phyloP scores from a whole-genome alignment of 1,140 invertebrate species.

The Euura lappo region DNA sequence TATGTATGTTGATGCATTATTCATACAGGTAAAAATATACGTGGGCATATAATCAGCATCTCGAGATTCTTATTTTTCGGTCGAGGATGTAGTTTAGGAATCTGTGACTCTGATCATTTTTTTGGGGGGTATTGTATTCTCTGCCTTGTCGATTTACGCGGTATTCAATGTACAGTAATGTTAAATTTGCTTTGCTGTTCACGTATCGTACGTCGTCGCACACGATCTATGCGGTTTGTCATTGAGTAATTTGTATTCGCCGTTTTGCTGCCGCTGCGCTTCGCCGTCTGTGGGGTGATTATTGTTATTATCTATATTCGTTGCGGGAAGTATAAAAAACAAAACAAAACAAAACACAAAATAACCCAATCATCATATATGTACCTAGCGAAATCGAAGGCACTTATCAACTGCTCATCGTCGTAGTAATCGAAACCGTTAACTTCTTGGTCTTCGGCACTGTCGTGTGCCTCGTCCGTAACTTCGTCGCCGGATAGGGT shows the following conservation, averaged over 20 bases:
- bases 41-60: too few relatives aligned
- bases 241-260: constrained; percentile 5
- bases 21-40: too few relatives aligned
- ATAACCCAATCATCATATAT: not conserved
- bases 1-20: too few relatives aligned
- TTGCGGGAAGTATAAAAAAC: not conserved
- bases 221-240: not conserved
- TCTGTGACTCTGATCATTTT: too few relatives aligned
- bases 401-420: constrained; percentile 31
- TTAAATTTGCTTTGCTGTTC: not conserved
- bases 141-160: too few relatives aligned
- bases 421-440: constrained; percentile 41
- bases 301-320: constrained; percentile 2
- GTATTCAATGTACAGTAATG: too few relatives aligned
- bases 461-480: constrained; percentile 19
- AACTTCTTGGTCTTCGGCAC: constrained; percentile 11
- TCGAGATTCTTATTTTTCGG: too few relatives aligned
- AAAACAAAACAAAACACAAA: too few relatives aligned
- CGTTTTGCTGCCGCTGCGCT: not conserved
- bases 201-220: not conserved
- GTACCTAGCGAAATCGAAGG: constrained; percentile 58
- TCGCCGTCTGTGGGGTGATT: not conserved
- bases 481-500: constrained; percentile 46
- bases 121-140: too few relatives aligned
- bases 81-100: too few relatives aligned